phyloP scores from a whole-genome alignment of 2,797 vertebrate species.

The Momotus momota region DNA sequence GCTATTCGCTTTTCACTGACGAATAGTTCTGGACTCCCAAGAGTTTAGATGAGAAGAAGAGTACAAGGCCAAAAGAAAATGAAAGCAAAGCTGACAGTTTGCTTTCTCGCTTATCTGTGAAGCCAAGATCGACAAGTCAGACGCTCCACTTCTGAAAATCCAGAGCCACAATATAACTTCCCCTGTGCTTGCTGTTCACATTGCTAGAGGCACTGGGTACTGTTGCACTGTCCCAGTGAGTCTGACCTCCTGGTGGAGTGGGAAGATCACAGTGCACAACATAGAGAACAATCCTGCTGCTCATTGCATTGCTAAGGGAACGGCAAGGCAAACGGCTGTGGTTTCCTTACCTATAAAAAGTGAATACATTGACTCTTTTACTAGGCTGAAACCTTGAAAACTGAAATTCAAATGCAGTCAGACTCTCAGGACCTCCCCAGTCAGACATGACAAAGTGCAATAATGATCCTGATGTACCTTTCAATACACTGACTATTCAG shows the following conservation, averaged over 20 bases:
- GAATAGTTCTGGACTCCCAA: background rate
- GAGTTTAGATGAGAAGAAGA: background rate
- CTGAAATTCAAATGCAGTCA: background rate
- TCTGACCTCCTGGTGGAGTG: background rate
- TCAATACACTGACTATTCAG: background rate
- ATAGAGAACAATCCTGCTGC: background rate
- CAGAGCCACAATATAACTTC: background rate
- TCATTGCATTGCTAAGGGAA: background rate
- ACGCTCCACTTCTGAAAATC: background rate
- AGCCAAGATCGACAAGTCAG: background rate
- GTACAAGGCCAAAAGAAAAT: background rate
- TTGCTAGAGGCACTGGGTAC: background rate
- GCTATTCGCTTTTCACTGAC: background rate
- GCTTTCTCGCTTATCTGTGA: background rate
- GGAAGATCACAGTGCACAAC: background rate
- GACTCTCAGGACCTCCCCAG: background rate
- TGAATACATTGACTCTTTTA: background rate
- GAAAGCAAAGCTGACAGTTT: background rate
- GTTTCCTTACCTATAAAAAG: background rate
- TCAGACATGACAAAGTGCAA: background rate
- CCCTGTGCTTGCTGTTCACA: background rate
- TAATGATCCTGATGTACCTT: background rate
- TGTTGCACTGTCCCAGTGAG: background rate
- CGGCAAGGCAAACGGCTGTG: background rate
- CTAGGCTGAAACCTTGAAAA: background rate